Conservation (phyloP, 2,113 vertebrate genomes). For the Megaleporinus macrocephalus region DNA sequence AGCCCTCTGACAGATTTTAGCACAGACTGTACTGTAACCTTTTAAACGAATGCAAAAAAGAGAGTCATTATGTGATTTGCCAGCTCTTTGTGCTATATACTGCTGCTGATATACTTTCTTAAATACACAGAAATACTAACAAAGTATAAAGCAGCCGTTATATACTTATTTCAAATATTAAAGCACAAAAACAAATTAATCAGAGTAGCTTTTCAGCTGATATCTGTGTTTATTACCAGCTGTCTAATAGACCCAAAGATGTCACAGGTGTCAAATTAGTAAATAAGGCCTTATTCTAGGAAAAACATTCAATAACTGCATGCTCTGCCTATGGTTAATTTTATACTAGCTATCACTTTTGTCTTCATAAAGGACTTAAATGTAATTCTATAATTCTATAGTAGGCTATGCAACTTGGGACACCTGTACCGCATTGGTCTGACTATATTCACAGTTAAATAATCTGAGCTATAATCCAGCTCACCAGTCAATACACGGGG, state of each 20-base stretch:
- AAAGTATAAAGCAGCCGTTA: not conserved
- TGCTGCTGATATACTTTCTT: not conserved
- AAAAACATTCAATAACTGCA: not conserved
- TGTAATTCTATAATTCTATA: too few relatives aligned
- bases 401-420: too few relatives aligned
- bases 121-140: not conserved
- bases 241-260: slow-evolving; percentile 4
- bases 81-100: not conserved
- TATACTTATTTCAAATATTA: slow-evolving; percentile 36
- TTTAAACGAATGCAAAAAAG: not conserved
- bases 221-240: slow-evolving; percentile 27
- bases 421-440: too few relatives aligned
- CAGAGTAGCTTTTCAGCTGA: slow-evolving; percentile 23
- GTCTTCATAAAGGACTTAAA: too few relatives aligned
- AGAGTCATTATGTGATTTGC: not conserved
- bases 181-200: slow-evolving; percentile 49
- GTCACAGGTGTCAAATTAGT: slow-evolving; percentile 27
- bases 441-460: too few relatives aligned
- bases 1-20: not conserved
- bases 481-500: too few relatives aligned
- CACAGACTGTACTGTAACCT: not conserved
- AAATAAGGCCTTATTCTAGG: not conserved
- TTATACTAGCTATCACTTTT: too few relatives aligned
- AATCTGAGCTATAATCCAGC: too few relatives aligned
- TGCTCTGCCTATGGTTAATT: too few relatives aligned